Conservation (phyloP, 2,113 vertebrate species). For the Xenopus borealis region DNA sequence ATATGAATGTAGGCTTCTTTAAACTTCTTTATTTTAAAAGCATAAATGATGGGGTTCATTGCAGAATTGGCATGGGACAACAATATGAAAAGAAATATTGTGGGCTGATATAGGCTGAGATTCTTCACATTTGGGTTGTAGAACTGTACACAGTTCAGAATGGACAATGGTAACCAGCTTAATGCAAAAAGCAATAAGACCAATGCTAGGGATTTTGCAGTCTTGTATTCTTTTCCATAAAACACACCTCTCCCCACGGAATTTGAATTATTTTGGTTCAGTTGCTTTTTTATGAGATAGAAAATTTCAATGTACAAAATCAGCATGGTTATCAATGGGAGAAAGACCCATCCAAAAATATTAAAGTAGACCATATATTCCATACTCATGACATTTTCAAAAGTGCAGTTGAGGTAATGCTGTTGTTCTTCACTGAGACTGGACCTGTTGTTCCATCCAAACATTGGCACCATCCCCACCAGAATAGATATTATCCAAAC, state of each 20-base stretch:
- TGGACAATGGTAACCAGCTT: conserved; percentile 87
- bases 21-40: conserved; percentile 80
- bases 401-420: conserved; percentile 61
- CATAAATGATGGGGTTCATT: conserved; percentile 83
- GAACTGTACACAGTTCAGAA: conserved; percentile 73
- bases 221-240: conserved; percentile 79
- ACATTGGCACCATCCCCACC: conserved; percentile 78
- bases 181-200: conserved; percentile 82
- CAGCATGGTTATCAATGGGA: conserved; percentile 77
- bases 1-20: conserved; percentile 66
- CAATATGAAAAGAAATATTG: conserved; percentile 64
- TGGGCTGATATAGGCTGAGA: conserved; percentile 15
- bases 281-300: conserved; percentile 70
- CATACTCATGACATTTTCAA: conserved; percentile 72
- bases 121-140: conserved; percentile 55
- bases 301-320: conserved; percentile 79
- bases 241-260: conserved; percentile 66
- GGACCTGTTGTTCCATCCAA: conserved; percentile 74
- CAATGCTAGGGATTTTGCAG: conserved; percentile 82
- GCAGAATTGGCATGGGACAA: conserved; percentile 81
- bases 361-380: conserved; percentile 89
- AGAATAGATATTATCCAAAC: conserved; percentile 83
- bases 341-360: conserved; percentile 80
- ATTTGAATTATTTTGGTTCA: conserved; percentile 58
- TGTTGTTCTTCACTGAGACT: conserved; percentile 4